phyloP scores from a whole-genome alignment of 92 coral and sea anemone species.

The Zoanthus gigantus region DNA sequence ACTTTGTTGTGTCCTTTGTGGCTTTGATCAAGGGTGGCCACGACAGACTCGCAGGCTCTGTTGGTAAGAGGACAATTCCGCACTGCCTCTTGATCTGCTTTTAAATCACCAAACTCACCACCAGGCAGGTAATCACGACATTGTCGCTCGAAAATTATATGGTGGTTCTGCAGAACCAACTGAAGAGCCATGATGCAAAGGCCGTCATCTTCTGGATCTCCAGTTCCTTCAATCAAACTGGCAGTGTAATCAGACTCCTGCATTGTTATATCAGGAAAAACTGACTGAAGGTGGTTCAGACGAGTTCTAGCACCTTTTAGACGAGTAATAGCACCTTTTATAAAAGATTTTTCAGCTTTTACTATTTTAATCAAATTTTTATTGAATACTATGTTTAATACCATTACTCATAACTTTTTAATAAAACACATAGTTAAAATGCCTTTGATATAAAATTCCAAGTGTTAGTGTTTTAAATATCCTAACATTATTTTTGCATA shows the following conservation, averaged over 20 bases:
- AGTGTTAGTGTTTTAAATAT: no score
- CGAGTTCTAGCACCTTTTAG: not conserved
- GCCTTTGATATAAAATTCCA: no score
- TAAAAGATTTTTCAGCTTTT: no score
- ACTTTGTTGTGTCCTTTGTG: no score
- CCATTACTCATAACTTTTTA: no score
- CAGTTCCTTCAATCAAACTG: conserved; percentile 27
- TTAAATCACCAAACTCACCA: conserved; percentile 8
- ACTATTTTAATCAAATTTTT: no score
- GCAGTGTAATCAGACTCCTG: conserved; percentile 22
- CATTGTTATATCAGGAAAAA: conserved; percentile 12
- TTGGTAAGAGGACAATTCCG: conserved; percentile 24
- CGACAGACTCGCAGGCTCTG: conserved; percentile 6
- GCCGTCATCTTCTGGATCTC: conserved; percentile 17
- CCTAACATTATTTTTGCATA: no score
- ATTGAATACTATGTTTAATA: no score
- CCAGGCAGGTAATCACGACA: conserved; percentile 2
- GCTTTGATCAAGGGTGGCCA: conserved; percentile 25
- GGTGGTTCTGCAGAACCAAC: conserved; percentile 24
- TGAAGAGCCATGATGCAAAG: conserved; percentile 31
- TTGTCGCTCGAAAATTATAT: conserved; percentile 4
- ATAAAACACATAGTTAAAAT: no score
- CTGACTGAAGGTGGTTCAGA: conserved; percentile 13
- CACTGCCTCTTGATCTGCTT: conserved; percentile 4
- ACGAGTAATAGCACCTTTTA: no score